A percentile compares a stretch with the other conserved stretches of the same genome.
These are phyloP conservation scores for Invenusta paracnida DNA, from an alignment of 2,888 invertebrate species.

Conservation along the genomic window DNA sequence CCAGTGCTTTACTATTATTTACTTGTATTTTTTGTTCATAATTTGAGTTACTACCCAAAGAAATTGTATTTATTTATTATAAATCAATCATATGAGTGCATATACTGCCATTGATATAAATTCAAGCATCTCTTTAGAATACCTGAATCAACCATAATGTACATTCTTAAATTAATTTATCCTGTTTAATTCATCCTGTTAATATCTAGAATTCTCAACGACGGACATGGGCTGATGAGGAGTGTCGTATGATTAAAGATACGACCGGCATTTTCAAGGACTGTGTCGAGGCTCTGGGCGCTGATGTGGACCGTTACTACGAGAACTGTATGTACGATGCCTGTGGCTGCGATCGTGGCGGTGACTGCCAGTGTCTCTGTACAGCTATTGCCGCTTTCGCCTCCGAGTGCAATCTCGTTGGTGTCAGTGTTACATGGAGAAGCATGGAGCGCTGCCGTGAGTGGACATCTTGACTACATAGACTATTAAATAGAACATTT, in stretches of 20 bases:
- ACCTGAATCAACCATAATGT: too few species aligned
- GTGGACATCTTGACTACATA: too few species aligned
- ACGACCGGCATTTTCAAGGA: conserved; percentile 33
- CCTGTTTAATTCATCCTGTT: neutral
- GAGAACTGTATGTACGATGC: conserved; percentile 73
- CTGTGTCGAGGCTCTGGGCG: conserved; percentile 42
- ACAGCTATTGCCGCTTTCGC: conserved; percentile 82
- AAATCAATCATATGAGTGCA: too few species aligned
- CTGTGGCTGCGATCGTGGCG: conserved; percentile 82
- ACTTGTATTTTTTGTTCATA: too few species aligned
- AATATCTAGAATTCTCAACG: conserved; percentile 3
- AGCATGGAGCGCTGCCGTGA: conserved; percentile 75
- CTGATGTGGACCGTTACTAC: conserved; percentile 43
- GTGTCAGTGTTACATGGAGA: conserved; percentile 76
- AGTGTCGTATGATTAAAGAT: conserved; percentile 40
- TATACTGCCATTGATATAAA: too few species aligned
- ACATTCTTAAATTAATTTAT: too few species aligned
- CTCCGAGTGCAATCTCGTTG: conserved; percentile 73
- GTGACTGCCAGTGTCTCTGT: conserved; percentile 82
- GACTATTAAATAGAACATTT: too few species aligned
- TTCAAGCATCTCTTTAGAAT: too few species aligned
- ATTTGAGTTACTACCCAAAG: too few species aligned
- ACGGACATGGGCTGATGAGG: conserved; percentile 28
- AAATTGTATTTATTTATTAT: too few species aligned
- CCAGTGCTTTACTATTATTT: too few species aligned